Percentiles rank a stretch among this genome's conserved stretches.
Evolutionary conservation across 2,888 invertebrate genomes (phyloP).

Genomic region (Luperina testacea): DNA sequence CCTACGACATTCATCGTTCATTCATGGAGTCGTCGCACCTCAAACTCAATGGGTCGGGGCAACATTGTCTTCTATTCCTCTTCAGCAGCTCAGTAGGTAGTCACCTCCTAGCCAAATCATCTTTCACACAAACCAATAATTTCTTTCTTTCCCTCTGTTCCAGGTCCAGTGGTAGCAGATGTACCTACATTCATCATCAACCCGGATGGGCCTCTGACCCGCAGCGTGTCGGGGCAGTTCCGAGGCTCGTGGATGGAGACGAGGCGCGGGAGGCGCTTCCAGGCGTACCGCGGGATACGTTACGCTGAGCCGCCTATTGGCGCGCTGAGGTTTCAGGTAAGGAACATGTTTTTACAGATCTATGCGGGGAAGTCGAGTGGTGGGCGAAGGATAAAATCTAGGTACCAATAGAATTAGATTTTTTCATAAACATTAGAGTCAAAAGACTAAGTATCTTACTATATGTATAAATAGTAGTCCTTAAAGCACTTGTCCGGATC

Average conservation of each 20-base stretch:
- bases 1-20: neutral
- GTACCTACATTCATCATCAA: neutral
- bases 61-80: neutral
- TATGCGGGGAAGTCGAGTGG: too few species aligned
- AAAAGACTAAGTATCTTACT: too few species aligned
- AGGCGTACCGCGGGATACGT: constrained; percentile 85
- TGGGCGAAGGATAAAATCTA: neutral
- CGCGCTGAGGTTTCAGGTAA: constrained; percentile 81
- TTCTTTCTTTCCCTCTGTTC: neutral
- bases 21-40: neutral
- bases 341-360: too few species aligned
- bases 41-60: neutral
- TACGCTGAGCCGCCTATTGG: constrained; percentile 85
- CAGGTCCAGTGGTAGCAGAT: constrained; percentile 28
- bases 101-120: neutral
- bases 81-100: neutral
- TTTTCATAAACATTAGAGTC: neutral
- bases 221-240: constrained; percentile 77
- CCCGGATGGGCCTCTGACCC: constrained; percentile 42
- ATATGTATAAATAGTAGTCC: too few species aligned
- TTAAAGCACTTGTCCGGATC: too few species aligned
- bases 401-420: neutral
- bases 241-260: constrained; percentile 81
- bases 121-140: neutral
- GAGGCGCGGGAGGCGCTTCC: constrained; percentile 79